A percentile compares a stretch with the other conserved stretches of the same genome.
These are phyloP conservation scores for Campodea augens DNA, from an alignment of 1,140 invertebrate genomes.

Conservation along the genomic window DNA sequence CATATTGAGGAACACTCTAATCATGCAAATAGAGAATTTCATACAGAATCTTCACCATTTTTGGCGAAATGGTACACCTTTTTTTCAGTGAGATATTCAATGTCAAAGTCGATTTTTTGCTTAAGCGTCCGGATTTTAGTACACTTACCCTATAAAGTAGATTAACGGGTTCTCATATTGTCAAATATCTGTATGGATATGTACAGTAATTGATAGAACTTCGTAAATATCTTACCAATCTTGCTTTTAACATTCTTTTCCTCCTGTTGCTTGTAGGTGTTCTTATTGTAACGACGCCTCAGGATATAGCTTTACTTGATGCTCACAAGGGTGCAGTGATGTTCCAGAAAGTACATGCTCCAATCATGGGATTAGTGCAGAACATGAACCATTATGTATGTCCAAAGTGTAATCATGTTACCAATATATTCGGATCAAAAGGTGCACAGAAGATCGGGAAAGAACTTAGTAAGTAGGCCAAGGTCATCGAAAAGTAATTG, in stretches of 20 bases:
- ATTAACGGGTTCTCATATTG: no score
- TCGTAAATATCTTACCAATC: background rate
- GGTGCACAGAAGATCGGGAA: constrained; percentile 15
- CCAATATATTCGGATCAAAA: constrained; percentile 18
- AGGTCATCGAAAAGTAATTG: no score
- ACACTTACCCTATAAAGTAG: no score
- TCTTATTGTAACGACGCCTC: constrained; percentile 67
- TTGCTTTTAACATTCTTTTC: no score
- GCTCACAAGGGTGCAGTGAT: constrained; percentile 56
- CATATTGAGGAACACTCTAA: no score
- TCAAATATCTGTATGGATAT: background rate
- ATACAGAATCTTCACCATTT: no score
- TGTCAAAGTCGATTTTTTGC: no score
- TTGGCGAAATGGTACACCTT: no score
- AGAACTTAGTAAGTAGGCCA: constrained; percentile 16
- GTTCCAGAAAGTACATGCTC: constrained; percentile 58
- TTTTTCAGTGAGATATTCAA: no score
- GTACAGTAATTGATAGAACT: background rate
- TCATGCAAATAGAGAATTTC: no score
- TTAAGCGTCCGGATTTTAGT: no score
- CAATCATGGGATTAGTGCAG: constrained; percentile 59
- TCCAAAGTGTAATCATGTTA: constrained; percentile 35
- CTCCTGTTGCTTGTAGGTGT: constrained; percentile 31
- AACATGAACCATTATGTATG: constrained; percentile 66
- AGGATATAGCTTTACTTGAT: constrained; percentile 59